Conservation (phyloP, 2,113 vertebrate species). For the Chlorodrepanis virens region DNA sequence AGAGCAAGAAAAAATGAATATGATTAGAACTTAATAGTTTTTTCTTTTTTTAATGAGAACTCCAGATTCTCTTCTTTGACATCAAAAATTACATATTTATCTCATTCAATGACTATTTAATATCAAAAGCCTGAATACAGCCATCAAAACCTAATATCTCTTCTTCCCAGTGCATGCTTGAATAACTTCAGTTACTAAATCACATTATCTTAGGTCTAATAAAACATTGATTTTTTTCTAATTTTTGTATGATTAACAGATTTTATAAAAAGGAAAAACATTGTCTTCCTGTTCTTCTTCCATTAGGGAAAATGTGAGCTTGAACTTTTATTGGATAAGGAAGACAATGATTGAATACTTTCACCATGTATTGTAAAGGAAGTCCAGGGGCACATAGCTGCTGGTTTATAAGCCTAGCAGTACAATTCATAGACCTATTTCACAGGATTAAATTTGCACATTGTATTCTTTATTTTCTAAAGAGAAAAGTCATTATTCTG, state of each 20-base stretch:
- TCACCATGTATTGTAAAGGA: not conserved
- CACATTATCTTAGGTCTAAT: not conserved
- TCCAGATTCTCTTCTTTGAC: not conserved
- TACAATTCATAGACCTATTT: not conserved
- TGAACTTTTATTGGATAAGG: not conserved
- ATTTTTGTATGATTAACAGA: not conserved
- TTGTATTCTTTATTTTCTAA: not conserved
- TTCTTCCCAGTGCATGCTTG: not conserved
- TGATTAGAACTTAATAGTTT: not conserved
- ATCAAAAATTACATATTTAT: slow-evolving; percentile 1
- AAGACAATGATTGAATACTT: not conserved
- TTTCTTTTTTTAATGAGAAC: not conserved
- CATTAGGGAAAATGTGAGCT: not conserved
- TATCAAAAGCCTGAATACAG: not conserved
- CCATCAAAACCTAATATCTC: not conserved
- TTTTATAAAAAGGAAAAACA: not conserved
- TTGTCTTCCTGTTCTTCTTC: not conserved
- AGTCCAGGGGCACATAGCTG: not conserved
- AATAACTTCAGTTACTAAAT: slow-evolving; percentile 13
- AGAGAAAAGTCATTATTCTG: not conserved
- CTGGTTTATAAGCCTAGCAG: not conserved
- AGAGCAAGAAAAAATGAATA: not conserved
- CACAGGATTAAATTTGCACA: not conserved
- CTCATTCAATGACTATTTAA: not conserved
- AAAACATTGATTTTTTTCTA: not conserved